A percentile compares a stretch with the other conserved stretches of the same genome.
These are phyloP conservation scores for Hafferia zeledoni DNA, from an alignment of 2,797 vertebrate genomes.

Conservation along the genomic window DNA sequence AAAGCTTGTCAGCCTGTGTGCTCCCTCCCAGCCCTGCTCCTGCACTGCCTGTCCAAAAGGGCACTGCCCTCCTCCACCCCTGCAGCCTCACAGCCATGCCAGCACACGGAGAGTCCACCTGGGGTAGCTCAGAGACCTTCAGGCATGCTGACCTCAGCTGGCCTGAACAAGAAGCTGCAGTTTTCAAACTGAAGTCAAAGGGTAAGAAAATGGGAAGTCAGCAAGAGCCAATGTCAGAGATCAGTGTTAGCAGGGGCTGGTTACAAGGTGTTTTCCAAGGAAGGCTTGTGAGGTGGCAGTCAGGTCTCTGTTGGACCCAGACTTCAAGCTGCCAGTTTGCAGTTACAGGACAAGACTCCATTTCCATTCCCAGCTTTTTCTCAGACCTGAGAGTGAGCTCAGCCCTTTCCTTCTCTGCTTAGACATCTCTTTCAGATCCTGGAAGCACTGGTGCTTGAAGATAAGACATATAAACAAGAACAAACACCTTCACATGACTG, in stretches of 20 bases:
- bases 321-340: neutral
- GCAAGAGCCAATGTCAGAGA: neutral
- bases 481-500: neutral
- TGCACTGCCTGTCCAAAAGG: accelerated
- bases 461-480: neutral
- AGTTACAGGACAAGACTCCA: neutral
- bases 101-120: neutral
- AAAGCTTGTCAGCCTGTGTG: neutral
- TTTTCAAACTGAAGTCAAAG: neutral
- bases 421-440: neutral
- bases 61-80: accelerated
- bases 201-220: neutral
- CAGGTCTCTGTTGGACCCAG: neutral
- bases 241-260: neutral
- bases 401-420: neutral
- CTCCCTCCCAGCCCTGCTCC: neutral
- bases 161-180: neutral
- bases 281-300: neutral
- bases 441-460: neutral
- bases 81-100: neutral
- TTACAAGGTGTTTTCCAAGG: neutral
- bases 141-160: neutral
- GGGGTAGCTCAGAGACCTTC: neutral
- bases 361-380: neutral
- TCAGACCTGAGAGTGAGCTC: neutral